phyloP scores from a whole-genome alignment of 2,113 vertebrate species.

The Zapornia atra region DNA sequence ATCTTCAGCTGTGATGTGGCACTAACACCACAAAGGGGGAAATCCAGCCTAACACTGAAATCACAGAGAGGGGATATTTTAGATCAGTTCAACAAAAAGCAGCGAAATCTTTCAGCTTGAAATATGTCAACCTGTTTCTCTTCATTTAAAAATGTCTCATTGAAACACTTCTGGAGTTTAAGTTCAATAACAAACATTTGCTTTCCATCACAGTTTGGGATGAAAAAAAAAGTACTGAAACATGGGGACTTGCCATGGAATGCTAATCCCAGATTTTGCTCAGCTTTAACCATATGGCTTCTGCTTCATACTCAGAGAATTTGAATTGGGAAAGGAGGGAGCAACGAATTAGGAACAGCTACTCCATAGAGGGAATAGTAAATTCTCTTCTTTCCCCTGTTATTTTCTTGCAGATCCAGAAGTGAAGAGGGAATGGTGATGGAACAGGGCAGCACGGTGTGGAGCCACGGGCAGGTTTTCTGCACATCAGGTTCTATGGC shows the following conservation, averaged over 20 bases:
- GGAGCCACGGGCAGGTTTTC: not conserved
- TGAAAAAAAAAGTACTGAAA: not conserved
- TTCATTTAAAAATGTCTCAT: not conserved
- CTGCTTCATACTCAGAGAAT: not conserved
- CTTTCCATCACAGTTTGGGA: not conserved
- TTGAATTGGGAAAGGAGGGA: not conserved
- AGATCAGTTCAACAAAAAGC: not conserved
- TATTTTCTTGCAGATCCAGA: not conserved
- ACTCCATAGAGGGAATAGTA: not conserved
- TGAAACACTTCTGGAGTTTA: not conserved
- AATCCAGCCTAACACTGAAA: not conserved
- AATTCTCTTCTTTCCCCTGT: not conserved
- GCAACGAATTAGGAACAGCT: not conserved
- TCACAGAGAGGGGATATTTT: not conserved
- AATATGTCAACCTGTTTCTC: not conserved
- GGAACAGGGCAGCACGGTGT: not conserved
- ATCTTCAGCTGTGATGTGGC: not conserved
- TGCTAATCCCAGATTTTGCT: not conserved
- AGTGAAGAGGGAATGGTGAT: not conserved
- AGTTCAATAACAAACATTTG: conserved; percentile 20
- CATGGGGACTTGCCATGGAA: not conserved
- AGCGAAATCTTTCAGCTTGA: conserved; percentile 1
- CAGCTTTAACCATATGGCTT: not conserved
- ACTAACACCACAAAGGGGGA: not conserved
- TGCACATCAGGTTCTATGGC: not conserved